Base-by-base conservation (phyloP, 2,797 vertebrate genomes). In the Chrysocyon brachyurus region DNA sequence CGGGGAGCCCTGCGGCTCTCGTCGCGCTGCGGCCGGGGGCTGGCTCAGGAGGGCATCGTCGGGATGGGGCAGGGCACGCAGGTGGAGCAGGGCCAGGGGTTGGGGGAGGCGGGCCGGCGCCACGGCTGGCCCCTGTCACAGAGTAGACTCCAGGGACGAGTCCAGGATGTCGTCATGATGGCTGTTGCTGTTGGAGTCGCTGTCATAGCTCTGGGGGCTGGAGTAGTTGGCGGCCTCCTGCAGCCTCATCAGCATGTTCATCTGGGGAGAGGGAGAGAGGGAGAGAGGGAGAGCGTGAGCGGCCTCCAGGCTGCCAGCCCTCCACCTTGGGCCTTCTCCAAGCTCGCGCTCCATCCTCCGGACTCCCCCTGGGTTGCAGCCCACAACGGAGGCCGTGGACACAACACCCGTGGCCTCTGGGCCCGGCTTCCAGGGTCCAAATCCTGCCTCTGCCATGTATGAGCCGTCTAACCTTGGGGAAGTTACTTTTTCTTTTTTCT, bases 221-320 rank as follows among this genome's bases (percentile, higher is more conserved):
- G 99, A 99, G 88, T 99, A 99, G 94, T 99, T 99, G 40, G 99
- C 99, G 0, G 99, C 99, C 96, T 99, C 99, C 98, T 99, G 99
- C 88, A 99, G 99, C 72, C 99, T 98, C 99, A 99, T 99, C 57
- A 99, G 98, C 99, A 99, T 99, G 98, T 99, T 99, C 99, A 99
- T 99, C 99, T 99, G 98, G 52, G 96, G 96, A 87, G 9, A 98
- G 63, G 96, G 95, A 86, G 10, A 98, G 63, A 98, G 63, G 96
- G 96, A 85, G 10, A 98, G 63, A 93, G 96, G 0, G 33, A 70
- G 70, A 24, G 61, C 1, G 0, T 8, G 56, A 91, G 1, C 0
- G 0, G 4, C 40, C 17, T 33, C 6, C 6, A 0, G 66, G 1
- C 46, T 0, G 0, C 6, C 4, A 1, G 14, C 26, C 1, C 0